Evolutionary conservation across 1,140 invertebrate genomes (phyloP).

Genomic region (Glomeris maerens): DNA sequence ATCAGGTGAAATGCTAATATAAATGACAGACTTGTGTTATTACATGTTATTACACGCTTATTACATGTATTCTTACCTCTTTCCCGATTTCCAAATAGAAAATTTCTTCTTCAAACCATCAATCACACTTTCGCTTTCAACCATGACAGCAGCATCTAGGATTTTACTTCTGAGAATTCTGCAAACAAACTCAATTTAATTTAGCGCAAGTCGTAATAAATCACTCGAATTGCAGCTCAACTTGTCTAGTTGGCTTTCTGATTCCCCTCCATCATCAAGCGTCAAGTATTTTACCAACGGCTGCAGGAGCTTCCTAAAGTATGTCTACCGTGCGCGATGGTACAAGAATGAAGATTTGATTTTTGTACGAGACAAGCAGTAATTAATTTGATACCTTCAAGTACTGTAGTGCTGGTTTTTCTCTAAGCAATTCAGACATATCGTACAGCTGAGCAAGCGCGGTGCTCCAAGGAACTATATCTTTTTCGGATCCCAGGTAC

Average conservation of each 20-base stretch:
- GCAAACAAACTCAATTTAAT: not conserved
- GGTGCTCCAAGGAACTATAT: constrained; percentile 59
- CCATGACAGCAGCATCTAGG: not conserved
- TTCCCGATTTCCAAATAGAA: not conserved
- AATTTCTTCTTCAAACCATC: constrained; percentile 1
- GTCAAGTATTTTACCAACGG: constrained; percentile 46
- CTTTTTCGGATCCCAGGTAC: constrained; percentile 53
- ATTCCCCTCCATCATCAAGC: constrained; percentile 50
- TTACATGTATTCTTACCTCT: constrained; percentile 3
- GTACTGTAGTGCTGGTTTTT: constrained; percentile 37
- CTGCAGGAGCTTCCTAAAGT: constrained; percentile 41
- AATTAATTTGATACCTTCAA: constrained; percentile 19
- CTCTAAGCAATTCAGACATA: constrained; percentile 49
- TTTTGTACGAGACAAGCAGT: not conserved
- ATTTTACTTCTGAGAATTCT: not conserved
- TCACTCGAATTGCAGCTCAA: constrained; percentile 22
- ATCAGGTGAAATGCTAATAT: constrained; percentile 43
- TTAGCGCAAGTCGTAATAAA: not conserved
- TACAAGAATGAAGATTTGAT: not conserved
- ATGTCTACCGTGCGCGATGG: constrained; percentile 47
- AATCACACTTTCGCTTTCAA: not conserved
- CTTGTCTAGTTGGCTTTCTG: constrained; percentile 50
- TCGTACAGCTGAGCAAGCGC: constrained; percentile 50
- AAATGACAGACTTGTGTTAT: not conserved
- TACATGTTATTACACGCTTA: not conserved